Conservation (phyloP, 1,140 invertebrate species). For the Drosophila parabipectinata region DNA sequence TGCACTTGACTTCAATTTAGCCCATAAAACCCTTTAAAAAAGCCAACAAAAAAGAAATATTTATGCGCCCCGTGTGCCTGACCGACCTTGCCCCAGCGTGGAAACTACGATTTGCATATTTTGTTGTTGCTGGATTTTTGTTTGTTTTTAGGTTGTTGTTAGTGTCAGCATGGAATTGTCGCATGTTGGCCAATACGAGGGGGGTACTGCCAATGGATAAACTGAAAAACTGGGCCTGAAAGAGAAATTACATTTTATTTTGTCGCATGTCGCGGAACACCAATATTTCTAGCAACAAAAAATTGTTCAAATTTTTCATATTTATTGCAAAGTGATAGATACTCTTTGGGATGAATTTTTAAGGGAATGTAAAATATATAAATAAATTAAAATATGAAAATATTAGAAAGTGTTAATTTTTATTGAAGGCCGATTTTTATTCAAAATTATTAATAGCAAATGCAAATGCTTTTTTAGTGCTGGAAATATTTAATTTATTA, state of each 20-base stretch:
- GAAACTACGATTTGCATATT: conserved; percentile 55
- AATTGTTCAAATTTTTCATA: not conserved
- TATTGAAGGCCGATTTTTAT: too few species aligned
- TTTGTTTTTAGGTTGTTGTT: conserved; percentile 29
- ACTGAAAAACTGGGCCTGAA: conserved; percentile 41
- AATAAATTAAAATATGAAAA: not conserved
- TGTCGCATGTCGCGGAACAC: conserved; percentile 68
- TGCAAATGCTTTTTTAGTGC: too few species aligned
- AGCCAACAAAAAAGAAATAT: not conserved
- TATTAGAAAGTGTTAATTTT: not conserved
- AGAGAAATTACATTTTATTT: conserved; percentile 64
- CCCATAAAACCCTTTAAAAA: conserved; percentile 26
- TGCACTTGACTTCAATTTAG: conserved; percentile 58
- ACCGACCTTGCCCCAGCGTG: conserved; percentile 34
- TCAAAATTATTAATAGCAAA: not conserved
- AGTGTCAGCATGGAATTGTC: conserved; percentile 63
- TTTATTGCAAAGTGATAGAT: not conserved
- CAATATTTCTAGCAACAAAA: conserved; percentile 14
- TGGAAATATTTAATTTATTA: too few species aligned
- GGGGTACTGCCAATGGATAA: conserved; percentile 8
- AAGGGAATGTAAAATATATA: not conserved
- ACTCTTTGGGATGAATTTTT: not conserved
- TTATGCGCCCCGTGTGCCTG: conserved; percentile 16
- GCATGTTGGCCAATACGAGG: conserved; percentile 43
- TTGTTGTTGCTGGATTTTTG: conserved; percentile 31